Evolutionary conservation across 2,113 vertebrate genomes (phyloP), one percentile per base, ranked within the genome.

Genomic region (Lynx canadensis): DNA sequence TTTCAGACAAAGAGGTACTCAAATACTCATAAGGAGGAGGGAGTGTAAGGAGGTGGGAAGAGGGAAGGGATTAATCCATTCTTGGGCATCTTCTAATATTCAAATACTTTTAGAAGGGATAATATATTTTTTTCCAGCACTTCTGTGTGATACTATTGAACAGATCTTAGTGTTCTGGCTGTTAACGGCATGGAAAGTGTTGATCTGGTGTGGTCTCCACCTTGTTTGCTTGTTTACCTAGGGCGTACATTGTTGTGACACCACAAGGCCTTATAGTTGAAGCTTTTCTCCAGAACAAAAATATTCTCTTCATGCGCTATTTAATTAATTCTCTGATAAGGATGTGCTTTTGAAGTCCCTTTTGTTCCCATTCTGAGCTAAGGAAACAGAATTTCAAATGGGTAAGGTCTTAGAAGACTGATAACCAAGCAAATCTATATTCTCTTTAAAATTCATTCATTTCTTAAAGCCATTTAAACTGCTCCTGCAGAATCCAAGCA

Each of bases 391-490:
- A 38, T 45, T 90, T 88, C 27, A 96, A 74, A 71, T 52, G 5
- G 16, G 73, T 93, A 66, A 78, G 31, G 31, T 82, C 65, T 93
- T 89, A 65, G 38, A 83, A 95, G 57, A 85, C 69, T 63, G 60
- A 73, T 45, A 95, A 74, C 8, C 69, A 95, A 68, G 80, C 5
- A 76, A 82, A 96, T 33, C 14, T 50, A 91, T 68, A 78, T 91
- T 84, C 45, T 96, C 15, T 78, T 95, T 93, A 88, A 97, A 96
- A 97, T 78, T 81, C 86, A 90, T 84, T 92, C 65, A 90, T 78
- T 95, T 91, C 78, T 94, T 68, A 95, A 96, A 97, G n/a, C 60
- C 50, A 78, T 85, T 97, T 60, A 83, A 87, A 97, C 36, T 63
- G 45, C 18, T 94, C 68, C 31, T 84, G 15, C 52, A 87, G 68